Base-by-base conservation (phyloP, 1,140 invertebrate species). In the Trachymyrmex cornetzi region DNA sequence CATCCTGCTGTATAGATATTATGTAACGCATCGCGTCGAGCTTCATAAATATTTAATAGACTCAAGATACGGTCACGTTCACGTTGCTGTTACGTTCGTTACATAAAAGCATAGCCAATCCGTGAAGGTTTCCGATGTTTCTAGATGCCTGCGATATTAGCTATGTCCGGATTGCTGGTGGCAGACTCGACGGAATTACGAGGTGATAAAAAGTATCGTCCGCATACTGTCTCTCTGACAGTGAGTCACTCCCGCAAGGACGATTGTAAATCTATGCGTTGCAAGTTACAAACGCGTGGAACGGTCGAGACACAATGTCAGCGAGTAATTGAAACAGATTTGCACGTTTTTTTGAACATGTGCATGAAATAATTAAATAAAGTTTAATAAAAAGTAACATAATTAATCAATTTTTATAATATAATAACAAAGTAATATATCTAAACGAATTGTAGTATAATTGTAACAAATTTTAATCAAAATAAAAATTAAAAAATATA, bases 1-100 rank as follows among this genome's bases (percentile, higher is more conserved):
- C 80, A 84, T 74, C 80, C 67, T 82, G 24, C 80, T 84, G 27
- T 24, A 38, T 44, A 55, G 30, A 19, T 55, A 75, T 84, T 84
- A 75, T 61, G 69, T 84, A 84, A 84, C 55, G 53, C 34, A 72
- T 74, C 55, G 24, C 55, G n/a, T 38, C 69, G 55, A 50, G 80
- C 44, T 38, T 84, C 69, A 84, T 84, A 84, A 84, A 84, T 84
- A 84, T 75, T 74, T 75, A 84, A 75, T 61, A 75, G 69, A 61
- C 30, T 61, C 14, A 67, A 84, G 80, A 82, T 74, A 82, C 34
- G 55, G 67, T 82, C 69, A 84, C 80, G 69, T 75, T 84, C 80
- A 38, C 55, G 55, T 1, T 19, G 27, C 14, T 38, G 55, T 72
- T 82, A 74, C 67, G 55, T 59, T 72, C 55, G 79, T 74, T 72